Evolutionary conservation across 2,888 invertebrate genomes (phyloP).

Genomic region (Diarsia brunnea): DNA sequence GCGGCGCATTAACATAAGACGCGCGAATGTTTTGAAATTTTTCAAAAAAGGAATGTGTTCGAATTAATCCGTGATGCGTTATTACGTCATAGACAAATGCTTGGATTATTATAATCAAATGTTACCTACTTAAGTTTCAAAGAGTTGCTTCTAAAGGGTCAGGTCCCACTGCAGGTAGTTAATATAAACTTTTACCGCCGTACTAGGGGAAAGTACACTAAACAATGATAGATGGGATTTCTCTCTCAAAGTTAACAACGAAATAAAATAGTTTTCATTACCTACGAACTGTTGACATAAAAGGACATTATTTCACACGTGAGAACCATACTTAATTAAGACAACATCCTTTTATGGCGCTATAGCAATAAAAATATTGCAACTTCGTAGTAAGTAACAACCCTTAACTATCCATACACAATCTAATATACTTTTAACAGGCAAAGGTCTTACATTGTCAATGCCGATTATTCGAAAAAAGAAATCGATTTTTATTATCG

Average conservation of each 20-base stretch:
- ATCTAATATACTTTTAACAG: conserved; percentile 58
- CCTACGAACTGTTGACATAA: conserved; percentile 42
- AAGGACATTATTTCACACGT: conserved; percentile 38
- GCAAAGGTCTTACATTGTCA: conserved; percentile 59
- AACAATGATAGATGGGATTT: conserved; percentile 59
- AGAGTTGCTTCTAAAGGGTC: conserved; percentile 33
- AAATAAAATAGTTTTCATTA: conserved; percentile 51
- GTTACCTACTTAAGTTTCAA: conserved; percentile 28
- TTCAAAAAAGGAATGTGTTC: conserved; percentile 58
- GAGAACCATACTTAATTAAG: conserved; percentile 33
- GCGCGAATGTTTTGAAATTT: conserved; percentile 57
- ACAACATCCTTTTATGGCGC: conserved; percentile 19
- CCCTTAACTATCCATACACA: conserved; percentile 51
- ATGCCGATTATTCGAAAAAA: conserved; percentile 65
- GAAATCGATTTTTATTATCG: conserved; percentile 75
- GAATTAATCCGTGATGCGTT: conserved; percentile 39
- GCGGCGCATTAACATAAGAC: conserved; percentile 63
- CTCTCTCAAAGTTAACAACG: conserved; percentile 33
- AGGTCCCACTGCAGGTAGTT: conserved; percentile 49
- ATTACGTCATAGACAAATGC: conserved; percentile 48
- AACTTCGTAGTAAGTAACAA: conserved; percentile 16
- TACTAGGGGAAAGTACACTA: conserved; percentile 35
- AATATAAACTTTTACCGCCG: conserved; percentile 43
- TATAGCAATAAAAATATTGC: conserved; percentile 18
- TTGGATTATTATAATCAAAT: conserved; percentile 41